phyloP scores from a whole-genome alignment of 1,140 invertebrate genomes.

The Cotesia typhae region DNA sequence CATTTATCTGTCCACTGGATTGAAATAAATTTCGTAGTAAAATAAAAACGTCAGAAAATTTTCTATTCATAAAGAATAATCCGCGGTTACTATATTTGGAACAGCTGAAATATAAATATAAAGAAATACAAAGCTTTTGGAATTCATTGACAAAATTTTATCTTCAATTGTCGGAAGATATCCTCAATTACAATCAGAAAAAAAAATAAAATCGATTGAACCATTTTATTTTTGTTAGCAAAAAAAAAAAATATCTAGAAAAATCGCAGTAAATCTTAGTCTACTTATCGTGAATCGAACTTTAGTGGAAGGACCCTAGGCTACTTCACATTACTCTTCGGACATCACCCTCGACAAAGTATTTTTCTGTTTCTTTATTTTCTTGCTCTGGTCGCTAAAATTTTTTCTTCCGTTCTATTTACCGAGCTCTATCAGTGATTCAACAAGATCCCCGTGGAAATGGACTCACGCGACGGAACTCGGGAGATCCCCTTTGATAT shows the following conservation, averaged over 20 bases:
- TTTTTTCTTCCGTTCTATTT: not conserved
- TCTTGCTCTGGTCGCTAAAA: not conserved
- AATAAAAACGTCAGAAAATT: too few relatives aligned
- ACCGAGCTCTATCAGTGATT: not conserved
- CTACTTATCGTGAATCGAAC: slow-evolving; percentile 18
- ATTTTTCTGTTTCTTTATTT: not conserved
- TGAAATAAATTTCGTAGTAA: too few relatives aligned
- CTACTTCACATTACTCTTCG: not conserved
- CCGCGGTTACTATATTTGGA: too few relatives aligned
- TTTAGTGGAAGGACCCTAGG: not conserved
- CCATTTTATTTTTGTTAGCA: not conserved
- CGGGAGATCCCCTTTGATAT: slow-evolving; percentile 49
- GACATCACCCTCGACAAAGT: not conserved
- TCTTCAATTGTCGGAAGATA: too few relatives aligned
- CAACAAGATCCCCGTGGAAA: slow-evolving; percentile 1
- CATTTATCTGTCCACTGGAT: too few relatives aligned
- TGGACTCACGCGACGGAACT: slow-evolving; percentile 33
- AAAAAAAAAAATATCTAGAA: not conserved
- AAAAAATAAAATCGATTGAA: not conserved
- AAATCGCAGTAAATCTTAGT: slow-evolving; percentile 3
- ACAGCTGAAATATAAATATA: too few relatives aligned
- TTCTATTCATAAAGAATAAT: too few relatives aligned
- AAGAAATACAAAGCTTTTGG: too few relatives aligned
- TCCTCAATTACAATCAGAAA: not conserved
- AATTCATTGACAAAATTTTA: too few relatives aligned